Evolutionary conservation across 2,797 vertebrate genomes (phyloP), one percentile per base, ranked within the genome.

Genomic region (Tadarida brasiliensis): DNA sequence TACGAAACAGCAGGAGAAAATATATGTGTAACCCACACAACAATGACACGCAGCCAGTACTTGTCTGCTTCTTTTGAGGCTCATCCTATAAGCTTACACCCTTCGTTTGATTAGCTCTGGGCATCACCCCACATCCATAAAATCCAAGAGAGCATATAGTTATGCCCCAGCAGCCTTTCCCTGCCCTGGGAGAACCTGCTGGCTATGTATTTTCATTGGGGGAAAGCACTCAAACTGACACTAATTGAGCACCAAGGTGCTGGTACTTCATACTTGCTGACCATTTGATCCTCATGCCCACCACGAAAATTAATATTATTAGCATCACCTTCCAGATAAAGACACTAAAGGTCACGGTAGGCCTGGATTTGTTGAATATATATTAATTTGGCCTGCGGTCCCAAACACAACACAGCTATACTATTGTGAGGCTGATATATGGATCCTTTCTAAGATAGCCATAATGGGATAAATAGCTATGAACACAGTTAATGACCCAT

Each of bases 281-380:
- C 30, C 26, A 16, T 33, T 63, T 87, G 47, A 57, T 85, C 67
- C 70, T 73, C 28, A 11, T 8, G 15, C 51, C 33, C 33, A 33
- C 78, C 51, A 11, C 39, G 73, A 95, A 87, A 78, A 88, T 89
- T 56, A 67, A 61, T 63, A 35, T 54, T n/a, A 33, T 51, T 67
- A 82, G 71, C 35, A 80, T 87, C 70, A 54, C 65, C 44, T 83
- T 93, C 74, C 81, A 90, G 74, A 63, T 63, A 65, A 83, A 87
- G 35, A 71, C 26, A 59, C 20, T 19, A 78, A 85, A 93, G 57
- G 30, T 73, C 61, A 83, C 3, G 1, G n/a, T 20, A 74, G 35
- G 35, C 11, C 20, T 54, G 19, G 51, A 59, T 92, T 90, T 88
- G 54, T 77, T 74, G 33, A 73, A 33, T 74, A 44, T 19, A 35